phyloP scores from a whole-genome alignment of 2,888 invertebrate genomes.

The Tubulanus polymorphus region DNA sequence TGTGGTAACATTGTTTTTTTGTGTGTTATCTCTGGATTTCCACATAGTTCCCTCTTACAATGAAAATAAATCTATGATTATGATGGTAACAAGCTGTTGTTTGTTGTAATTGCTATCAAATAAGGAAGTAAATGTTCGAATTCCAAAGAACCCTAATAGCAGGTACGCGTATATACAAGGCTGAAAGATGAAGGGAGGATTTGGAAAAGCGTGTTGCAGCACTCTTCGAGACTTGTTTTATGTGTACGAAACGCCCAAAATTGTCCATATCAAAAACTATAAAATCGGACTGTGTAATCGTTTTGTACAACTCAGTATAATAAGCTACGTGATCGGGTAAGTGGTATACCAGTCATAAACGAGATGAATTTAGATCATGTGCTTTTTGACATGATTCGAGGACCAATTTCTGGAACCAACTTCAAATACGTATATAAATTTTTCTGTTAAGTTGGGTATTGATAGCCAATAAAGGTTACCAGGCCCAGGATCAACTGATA shows the following conservation, averaged over 20 bases:
- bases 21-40: too few species aligned
- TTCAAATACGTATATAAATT: background rate
- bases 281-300: slow-evolving; percentile 55
- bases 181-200: too few species aligned
- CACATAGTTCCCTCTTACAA: too few species aligned
- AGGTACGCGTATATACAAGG: too few species aligned
- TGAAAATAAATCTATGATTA: too few species aligned
- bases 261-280: slow-evolving; percentile 55
- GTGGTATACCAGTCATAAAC: slow-evolving; percentile 17
- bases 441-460: slow-evolving; percentile 52
- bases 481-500: slow-evolving; percentile 52
- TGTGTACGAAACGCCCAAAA: slow-evolving; percentile 56
- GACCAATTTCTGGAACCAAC: background rate
- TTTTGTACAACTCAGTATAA: slow-evolving; percentile 52
- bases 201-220: too few species aligned
- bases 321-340: slow-evolving; percentile 55
- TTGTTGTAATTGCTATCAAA: too few species aligned
- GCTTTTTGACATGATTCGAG: background rate
- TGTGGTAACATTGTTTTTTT: too few species aligned
- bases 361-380: too few species aligned
- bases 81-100: too few species aligned
- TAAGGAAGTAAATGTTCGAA: too few species aligned
- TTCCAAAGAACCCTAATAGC: too few species aligned
- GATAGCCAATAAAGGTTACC: slow-evolving; percentile 57
- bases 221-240: slow-evolving; percentile 43